Percentiles rank a stretch among this genome's conserved stretches.
phyloP scores from a whole-genome alignment of 2,797 vertebrate genomes.

The Prionace glauca region DNA sequence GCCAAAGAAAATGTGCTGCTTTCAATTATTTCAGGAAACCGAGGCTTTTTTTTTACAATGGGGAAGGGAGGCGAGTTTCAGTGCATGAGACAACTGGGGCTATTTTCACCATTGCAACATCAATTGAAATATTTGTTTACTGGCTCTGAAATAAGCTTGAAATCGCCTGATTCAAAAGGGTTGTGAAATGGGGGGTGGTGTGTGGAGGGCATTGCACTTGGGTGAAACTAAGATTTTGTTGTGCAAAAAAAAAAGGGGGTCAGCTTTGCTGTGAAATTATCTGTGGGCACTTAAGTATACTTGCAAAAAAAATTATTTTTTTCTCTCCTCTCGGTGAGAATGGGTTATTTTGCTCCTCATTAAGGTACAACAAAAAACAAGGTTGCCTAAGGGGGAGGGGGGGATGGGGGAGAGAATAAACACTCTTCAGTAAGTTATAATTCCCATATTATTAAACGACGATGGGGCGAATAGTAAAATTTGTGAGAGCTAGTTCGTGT shows the following conservation, averaged over 20 bases:
- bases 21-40: conserved; percentile 23
- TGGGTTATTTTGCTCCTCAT: not conserved
- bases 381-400: not conserved
- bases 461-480: not conserved
- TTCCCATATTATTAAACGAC: not conserved
- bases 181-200: conserved; percentile 20
- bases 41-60: conserved; percentile 29
- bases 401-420: not conserved
- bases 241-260: too few relatives aligned
- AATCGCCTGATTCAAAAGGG: not conserved
- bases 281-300: not conserved
- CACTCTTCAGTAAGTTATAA: not conserved
- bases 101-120: not conserved
- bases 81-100: not conserved
- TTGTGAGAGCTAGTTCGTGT: not conserved
- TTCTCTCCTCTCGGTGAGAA: too few relatives aligned
- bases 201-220: conserved; percentile 21
- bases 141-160: not conserved
- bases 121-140: not conserved
- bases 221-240: not conserved
- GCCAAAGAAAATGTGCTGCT: not conserved
- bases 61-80: conserved; percentile 24
- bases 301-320: too few relatives aligned
- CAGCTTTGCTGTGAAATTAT: not conserved
- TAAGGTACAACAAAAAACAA: not conserved